Evolutionary conservation across 2,113 vertebrate genomes (phyloP), one percentile per base, ranked within the genome.

Genomic region (Eublepharis macularius): DNA sequence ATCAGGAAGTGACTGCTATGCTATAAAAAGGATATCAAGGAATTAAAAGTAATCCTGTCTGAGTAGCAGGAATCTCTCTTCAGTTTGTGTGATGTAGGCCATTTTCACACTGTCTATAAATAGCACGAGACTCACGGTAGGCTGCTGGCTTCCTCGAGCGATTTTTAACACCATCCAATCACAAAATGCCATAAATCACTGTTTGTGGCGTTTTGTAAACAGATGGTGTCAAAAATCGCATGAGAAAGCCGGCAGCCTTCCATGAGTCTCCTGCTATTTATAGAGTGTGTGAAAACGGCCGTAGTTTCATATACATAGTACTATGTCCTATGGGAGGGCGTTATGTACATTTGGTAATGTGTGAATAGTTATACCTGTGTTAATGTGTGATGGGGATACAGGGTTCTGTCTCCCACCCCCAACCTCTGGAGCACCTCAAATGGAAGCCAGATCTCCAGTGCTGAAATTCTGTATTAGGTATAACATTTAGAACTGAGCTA

Each of bases 371-470:
- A 68, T 47, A 26, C 32, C 45, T 51, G 32, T 19, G 69, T 83
- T 81, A 39, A 65, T 60, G 69, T 39, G 14, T 17, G 13, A 80
- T 16, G 43, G 47, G 24, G 19, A 24, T 49, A 51, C 47, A 80
- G 73, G n/a, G 65, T 86, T 87, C 60, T 29, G 26, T 9, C 57
- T 60, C 4, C 51, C 19, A 16, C 19, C 16, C 60, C 7, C 60
- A n/a, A n/a, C 60, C 60, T 29, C 60, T 47, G 70, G 82, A 84
- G 72, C 39, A 73, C 54, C 17, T 81, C 6, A 73, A 80, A 88
- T 2, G 65, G 81, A 90, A 88, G 51, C 81, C 9, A 34, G 69
- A 69, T 3, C 45, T 83, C 19, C 12, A 70, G 32, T 47, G 43
- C 32, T 68, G 41, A 66, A 34, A 54, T 51, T 32, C 6, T 47